phyloP scores from a whole-genome alignment of 2,797 vertebrate genomes.

The Hippopotamyrus pictus region DNA sequence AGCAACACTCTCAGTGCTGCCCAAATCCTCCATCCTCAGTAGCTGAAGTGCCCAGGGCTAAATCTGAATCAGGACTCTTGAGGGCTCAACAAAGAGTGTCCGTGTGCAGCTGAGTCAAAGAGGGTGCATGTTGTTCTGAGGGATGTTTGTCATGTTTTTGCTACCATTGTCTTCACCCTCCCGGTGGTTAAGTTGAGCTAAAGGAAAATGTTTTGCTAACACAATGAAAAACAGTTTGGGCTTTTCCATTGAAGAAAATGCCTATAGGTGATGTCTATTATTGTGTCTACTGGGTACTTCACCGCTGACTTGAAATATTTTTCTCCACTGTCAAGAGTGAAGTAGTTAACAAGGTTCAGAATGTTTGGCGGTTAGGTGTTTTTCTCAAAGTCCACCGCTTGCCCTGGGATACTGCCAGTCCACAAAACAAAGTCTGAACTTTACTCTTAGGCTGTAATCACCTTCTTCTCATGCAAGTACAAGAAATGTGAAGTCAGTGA shows the following conservation, averaged over 20 bases:
- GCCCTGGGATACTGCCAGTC: background rate
- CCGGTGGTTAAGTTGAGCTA: background rate
- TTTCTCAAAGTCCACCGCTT: background rate
- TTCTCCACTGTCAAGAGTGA: background rate
- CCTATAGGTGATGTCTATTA: background rate
- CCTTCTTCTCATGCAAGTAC: background rate
- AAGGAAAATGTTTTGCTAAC: background rate
- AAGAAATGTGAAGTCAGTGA: background rate
- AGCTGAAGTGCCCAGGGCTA: background rate
- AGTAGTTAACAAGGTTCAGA: background rate
- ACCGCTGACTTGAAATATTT: background rate
- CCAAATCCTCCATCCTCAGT: background rate
- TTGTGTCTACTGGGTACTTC: background rate
- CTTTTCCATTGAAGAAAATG: background rate
- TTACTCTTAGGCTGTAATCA: background rate
- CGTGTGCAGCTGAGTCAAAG: background rate
- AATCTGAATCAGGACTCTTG: background rate
- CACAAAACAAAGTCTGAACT: background rate
- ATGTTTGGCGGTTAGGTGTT: background rate
- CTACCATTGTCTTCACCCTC: background rate
- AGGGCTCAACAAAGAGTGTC: background rate
- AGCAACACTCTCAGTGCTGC: background rate
- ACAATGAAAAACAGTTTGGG: background rate
- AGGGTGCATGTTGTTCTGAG: background rate
- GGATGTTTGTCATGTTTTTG: background rate